phyloP scores from a whole-genome alignment of 2,888 invertebrate genomes.

The Luperina nickerlii region DNA sequence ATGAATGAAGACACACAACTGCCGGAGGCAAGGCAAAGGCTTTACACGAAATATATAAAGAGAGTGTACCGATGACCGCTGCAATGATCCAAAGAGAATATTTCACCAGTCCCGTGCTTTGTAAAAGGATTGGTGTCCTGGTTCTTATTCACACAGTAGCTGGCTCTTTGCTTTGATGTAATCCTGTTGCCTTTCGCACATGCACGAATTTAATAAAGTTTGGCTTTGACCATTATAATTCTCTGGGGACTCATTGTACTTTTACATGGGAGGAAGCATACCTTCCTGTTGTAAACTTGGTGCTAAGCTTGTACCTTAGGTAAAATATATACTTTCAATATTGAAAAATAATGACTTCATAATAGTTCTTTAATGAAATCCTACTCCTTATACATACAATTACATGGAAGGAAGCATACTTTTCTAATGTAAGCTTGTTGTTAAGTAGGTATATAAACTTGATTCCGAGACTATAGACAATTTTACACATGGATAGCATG shows the following conservation, averaged over 20 bases:
- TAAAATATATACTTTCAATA: background rate
- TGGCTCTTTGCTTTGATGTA: background rate
- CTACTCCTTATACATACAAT: too few relatives aligned
- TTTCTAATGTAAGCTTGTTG: background rate
- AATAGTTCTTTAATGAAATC: background rate
- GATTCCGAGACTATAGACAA: too few relatives aligned
- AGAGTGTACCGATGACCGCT: constrained; percentile 7
- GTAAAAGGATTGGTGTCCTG: background rate
- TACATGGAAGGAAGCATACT: too few relatives aligned
- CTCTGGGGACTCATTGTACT: too few relatives aligned
- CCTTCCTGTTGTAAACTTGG: background rate
- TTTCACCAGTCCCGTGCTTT: background rate
- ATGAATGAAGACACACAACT: constrained; percentile 22
- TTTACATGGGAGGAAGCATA: background rate
- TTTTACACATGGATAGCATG: too few relatives aligned
- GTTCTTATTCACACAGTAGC: background rate
- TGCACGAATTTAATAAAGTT: too few relatives aligned
- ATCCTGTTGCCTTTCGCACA: background rate
- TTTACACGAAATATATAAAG: constrained; percentile 6
- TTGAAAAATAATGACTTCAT: background rate
- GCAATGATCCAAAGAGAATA: constrained; percentile 7
- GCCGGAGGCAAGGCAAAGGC: background rate
- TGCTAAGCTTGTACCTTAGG: background rate
- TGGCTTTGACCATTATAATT: background rate
- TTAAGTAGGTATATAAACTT: background rate